Percentiles rank a stretch among this genome's conserved stretches.
phyloP scores from a whole-genome alignment of 2,113 vertebrate genomes.

The Brienomyrus longianalis region DNA sequence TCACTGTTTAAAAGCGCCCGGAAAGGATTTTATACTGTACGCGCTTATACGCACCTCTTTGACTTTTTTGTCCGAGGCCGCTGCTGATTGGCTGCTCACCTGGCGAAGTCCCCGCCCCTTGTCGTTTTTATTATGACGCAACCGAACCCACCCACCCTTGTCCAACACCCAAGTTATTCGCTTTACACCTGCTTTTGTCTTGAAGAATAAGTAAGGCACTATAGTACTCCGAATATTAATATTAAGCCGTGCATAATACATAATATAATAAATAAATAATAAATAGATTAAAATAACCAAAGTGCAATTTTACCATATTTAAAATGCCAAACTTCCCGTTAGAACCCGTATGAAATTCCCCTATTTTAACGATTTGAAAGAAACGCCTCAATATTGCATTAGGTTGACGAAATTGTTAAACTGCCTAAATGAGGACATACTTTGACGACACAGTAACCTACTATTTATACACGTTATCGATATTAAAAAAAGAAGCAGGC shows the following conservation, averaged over 20 bases:
- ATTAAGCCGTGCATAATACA: neutral
- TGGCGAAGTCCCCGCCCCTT: constrained; percentile 36
- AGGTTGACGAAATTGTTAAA: neutral
- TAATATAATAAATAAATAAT: neutral
- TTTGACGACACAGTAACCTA: neutral
- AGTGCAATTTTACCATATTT: neutral
- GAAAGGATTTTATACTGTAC: constrained; percentile 17
- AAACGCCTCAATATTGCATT: neutral
- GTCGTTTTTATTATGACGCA: constrained; percentile 17
- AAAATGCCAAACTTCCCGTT: neutral
- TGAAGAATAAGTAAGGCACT: constrained; percentile 25
- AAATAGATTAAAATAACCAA: neutral
- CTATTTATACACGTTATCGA: neutral
- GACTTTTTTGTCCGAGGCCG: neutral
- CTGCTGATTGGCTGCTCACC: constrained; percentile 36
- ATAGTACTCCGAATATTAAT: neutral
- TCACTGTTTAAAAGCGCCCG: constrained; percentile 2
- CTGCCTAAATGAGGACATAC: neutral
- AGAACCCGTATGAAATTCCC: neutral
- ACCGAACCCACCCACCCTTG: constrained; percentile 31
- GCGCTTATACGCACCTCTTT: constrained; percentile 22
- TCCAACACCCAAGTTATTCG: neutral
- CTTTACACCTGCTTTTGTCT: constrained; percentile 32
- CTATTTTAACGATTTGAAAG: neutral
- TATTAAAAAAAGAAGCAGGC: neutral